Base-by-base conservation (phyloP, 1,140 invertebrate genomes). In the Drosophila mayri region DNA sequence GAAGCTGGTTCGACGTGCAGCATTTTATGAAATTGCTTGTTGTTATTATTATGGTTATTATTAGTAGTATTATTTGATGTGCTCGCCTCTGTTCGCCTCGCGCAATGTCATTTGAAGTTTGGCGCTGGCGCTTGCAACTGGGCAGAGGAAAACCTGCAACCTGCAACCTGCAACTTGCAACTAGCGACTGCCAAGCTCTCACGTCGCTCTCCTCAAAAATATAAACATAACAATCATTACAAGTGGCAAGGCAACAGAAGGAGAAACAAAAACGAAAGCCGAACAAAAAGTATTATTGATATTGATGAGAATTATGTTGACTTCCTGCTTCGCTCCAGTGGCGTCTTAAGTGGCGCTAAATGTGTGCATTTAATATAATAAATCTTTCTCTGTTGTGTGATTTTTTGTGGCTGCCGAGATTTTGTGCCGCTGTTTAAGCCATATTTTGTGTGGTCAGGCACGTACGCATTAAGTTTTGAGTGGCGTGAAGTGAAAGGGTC, bases 41-140 rank as follows among this genome's bases (percentile, higher is more conserved):
- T 88, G 85, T 90, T 87, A 84, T 87, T 87, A 88, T 84, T 88
- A 90, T 88, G 72, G 81, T 88, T 88, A 85, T 88, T 88, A 88
- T 84, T 90, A 81, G 82, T 81, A 85, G 78, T 88, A 85, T 59
- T 77, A 77, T 81, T 78, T 75, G 68, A 73, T 70, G 62, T 60
- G 40, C 83, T 35, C 55, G 66, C 64, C 54, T 71, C 52, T 61
- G 43, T 18, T 16, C 73, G 68, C 57, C 60, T 70, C 20, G 44
- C 52, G 77, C 76, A 52, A 76, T 77, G 75, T 82, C 83, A 86
- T 81, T 85, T 85, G 76, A 74, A 84, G 76, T 79, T 84, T 79
- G 76, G 71, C 61, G 80, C 77, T 66, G 72, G 37, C 59, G 62
- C 61, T 77, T 68, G 25, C 70, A 32, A 44, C 71, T 14, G 22